These are phyloP conservation scores for Molorchus minor DNA, from an alignment of 2,888 invertebrate genomes.

Conservation along the genomic window DNA sequence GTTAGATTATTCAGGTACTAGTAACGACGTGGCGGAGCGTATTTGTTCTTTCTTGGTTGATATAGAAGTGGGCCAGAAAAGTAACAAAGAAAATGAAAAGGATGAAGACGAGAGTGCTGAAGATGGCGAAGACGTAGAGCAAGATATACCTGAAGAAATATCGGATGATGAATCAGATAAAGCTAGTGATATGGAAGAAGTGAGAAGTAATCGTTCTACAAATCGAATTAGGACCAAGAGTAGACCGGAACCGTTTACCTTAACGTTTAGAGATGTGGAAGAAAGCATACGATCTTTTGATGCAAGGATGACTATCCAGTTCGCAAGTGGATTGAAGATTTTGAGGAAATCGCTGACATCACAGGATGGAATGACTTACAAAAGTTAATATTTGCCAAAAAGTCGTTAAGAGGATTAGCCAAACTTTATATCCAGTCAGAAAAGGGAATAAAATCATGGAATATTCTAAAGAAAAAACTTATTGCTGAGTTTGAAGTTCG, in stretches of 20 bases:
- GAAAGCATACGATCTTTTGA: slow-evolving; percentile 41
- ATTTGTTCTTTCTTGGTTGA: slow-evolving; percentile 19
- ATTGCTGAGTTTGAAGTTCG: slow-evolving; percentile 36
- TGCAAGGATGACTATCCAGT: slow-evolving; percentile 42
- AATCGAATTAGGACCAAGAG: background rate
- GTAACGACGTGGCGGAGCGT: slow-evolving; percentile 10
- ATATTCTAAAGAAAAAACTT: slow-evolving; percentile 34
- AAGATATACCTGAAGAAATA: background rate
- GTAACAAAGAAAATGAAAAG: slow-evolving; percentile 4
- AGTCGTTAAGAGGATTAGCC: slow-evolving; percentile 43
- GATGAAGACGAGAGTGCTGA: slow-evolving; percentile 13
- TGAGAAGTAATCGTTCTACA: background rate
- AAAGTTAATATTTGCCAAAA: slow-evolving; percentile 48
- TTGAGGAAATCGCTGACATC: slow-evolving; percentile 45
- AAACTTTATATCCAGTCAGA: slow-evolving; percentile 39
- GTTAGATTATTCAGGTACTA: slow-evolving; percentile 25
- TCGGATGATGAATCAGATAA: no score
- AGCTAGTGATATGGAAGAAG: background rate
- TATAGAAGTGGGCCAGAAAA: background rate
- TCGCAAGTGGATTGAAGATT: slow-evolving; percentile 45
- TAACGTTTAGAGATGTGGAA: slow-evolving; percentile 46
- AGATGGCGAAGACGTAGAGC: background rate
- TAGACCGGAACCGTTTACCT: slow-evolving; percentile 18
- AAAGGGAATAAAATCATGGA: slow-evolving; percentile 39
- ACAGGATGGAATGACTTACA: slow-evolving; percentile 47